Evolutionary conservation across 2,113 vertebrate species (phyloP), one percentile per base, ranked within the genome.

Genomic region (Eidolon helvum): DNA sequence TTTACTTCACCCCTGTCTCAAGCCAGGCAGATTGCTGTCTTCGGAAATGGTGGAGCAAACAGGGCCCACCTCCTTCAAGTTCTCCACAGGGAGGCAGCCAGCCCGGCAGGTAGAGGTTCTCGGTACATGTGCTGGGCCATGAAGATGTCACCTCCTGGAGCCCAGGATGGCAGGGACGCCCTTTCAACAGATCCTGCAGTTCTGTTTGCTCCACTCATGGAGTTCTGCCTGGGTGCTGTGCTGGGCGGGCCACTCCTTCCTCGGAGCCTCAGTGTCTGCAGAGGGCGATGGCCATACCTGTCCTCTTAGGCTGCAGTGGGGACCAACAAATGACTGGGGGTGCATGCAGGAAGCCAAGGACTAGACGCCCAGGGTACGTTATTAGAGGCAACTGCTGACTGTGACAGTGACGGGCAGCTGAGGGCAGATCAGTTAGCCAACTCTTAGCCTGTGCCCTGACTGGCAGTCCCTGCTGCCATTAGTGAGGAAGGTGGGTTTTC

Each of bases 111-210:
- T 9, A 61, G 85, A 61, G 9, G n/a, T 26, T 61, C 65, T 30
- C 0, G 0, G 21, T 4, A 66, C 26, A 5, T 9, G 1, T n/a
- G 33, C 43, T 9, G 21, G 30, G 30, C 48, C 9, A 1, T 7
- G 50, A 57, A 40, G 59, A 87, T 7, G 0, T 1, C 16, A 14
- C 19, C 12, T 45, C 48, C 53, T 3, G 57, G 22, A 55, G 30
- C 10, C 21, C 16, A 3, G 35, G 33, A 79, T 0, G 0, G 4
- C 10, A 11, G 57, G 12, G 53, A 3, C 0, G 2, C 10, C 10
- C 35, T 2, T 35, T 30, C 12, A 1, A 11, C 11, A 18, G 40
- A 40, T 30, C 69, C n/a, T 1, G 1, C 0, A 2, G 14, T 30
- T 35, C 84, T 11, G 8, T 11, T 10, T 0, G 7, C 28, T 59